Base-by-base conservation (phyloP, 2,888 invertebrate genomes). In the Heterodera filipjevi region DNA sequence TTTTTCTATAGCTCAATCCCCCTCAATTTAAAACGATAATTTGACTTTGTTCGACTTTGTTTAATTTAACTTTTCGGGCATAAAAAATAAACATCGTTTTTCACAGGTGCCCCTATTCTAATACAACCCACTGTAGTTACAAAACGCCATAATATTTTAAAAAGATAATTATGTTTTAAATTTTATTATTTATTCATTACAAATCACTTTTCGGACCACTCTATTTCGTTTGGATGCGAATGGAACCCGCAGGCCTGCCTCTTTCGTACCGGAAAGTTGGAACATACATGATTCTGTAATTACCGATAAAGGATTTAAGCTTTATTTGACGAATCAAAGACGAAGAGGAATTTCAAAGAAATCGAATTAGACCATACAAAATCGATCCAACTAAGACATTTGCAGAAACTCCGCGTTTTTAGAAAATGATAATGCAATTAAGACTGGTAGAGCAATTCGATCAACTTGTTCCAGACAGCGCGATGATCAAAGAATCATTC, bases 321-420 rank as follows among this genome's bases (percentile, higher is more conserved):
- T 59, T 59, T 59, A 59, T 59, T n/a, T 59, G n/a, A 27, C 59
- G 59, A n/a, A 59, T 59, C 59, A 59, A 59, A 59, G 59, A 59
- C 59, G 59, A 59, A 59, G 59, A 59, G 27, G 59, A 59, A 59
- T 59, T n/a, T 59, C 59, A 59, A 27, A 22, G 59, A 27, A 59
- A 59, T 27, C 22, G 39, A 39, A 39, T 39, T 3, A 3, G 39
- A 39, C 39, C 39, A 39, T 39, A 39, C 39, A 10, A 39, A 39
- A 39, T 39, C 10, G 39, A 39, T 39, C 39, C 39, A 39, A 39
- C 39, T 39, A 39, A 39, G 39, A 39, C 39, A 39, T 3, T 39
- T 39, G 39, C 39, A 39, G 39, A 39, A 39, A 39, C 39, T 39
- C 39, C 39, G 39, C 3, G 39, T 39, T 39, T 59, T 59, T 59